These are phyloP conservation scores for Lomographa bimaculata DNA, from an alignment of 2,888 invertebrate species.

Conservation along the genomic window DNA sequence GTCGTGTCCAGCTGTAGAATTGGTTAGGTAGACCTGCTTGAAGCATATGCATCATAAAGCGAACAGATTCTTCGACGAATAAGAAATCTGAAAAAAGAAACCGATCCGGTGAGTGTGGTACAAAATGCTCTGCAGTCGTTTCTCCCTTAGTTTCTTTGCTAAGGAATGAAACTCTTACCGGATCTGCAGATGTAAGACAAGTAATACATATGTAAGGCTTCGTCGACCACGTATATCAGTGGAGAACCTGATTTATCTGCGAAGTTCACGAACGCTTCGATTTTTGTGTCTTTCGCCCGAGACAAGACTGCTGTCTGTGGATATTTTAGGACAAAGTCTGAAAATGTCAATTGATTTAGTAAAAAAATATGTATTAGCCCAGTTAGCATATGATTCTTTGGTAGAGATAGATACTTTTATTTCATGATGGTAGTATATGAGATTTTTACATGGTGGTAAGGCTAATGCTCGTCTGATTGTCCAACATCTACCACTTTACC, in stretches of 20 bases:
- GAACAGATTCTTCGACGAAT: constrained; percentile 42
- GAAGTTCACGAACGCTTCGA: constrained; percentile 39
- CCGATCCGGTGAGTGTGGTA: too few relatives aligned
- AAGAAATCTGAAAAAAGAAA: constrained; percentile 49
- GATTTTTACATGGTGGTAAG: too few relatives aligned
- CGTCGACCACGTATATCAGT: constrained; percentile 42
- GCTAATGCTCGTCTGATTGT: too few relatives aligned
- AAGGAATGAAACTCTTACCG: constrained; percentile 35
- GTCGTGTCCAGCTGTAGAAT: constrained; percentile 54
- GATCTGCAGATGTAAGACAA: constrained; percentile 47
- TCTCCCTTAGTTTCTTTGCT: too few relatives aligned
- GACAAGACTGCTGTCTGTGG: constrained; percentile 35
- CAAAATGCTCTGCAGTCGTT: too few relatives aligned
- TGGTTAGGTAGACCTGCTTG: constrained; percentile 51
- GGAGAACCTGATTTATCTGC: constrained; percentile 38
- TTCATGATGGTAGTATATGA: too few relatives aligned
- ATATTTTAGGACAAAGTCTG: constrained; percentile 35
- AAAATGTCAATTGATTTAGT: too few relatives aligned
- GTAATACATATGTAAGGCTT: constrained; percentile 45
- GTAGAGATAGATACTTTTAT: too few relatives aligned
- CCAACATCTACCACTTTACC: too few relatives aligned
- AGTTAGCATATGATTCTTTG: too few relatives aligned
- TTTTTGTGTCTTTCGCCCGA: constrained; percentile 41
- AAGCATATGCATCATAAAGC: constrained; percentile 42
- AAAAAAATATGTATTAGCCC: too few relatives aligned